Evolutionary conservation across 1,140 invertebrate species (phyloP), one percentile per base, ranked within the genome.

Genomic region (Pygmarrhopalites habei): DNA sequence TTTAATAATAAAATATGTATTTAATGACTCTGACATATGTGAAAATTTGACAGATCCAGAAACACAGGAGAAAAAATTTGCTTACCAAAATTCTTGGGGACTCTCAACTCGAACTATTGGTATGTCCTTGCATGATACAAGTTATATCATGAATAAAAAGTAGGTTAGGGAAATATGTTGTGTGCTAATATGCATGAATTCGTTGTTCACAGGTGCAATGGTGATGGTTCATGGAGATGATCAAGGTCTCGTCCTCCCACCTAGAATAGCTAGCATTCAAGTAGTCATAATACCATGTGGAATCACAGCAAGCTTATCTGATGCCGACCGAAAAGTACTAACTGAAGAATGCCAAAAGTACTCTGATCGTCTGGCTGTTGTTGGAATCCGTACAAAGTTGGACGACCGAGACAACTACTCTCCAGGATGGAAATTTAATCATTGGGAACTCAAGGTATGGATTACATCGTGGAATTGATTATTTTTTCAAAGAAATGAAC

Each of bases 341-440:
- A 76, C 87, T 43, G 76, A 77, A 1, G 84, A 86, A n/a, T 97
- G 93, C 76, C 74, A 81, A 47, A 75, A 81, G 39, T 77, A 92
- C 17, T 85, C 89, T 60, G 60, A 74, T 32, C 67, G 73, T 21
- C 66, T 83, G 5, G 65, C 63, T 25, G 65, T 21, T 72, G 73
- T 74, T 29, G 85, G 82, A 0, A 76, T 99, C 2, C 80, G 86
- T 64, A 85, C 88, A 1, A 84, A 84, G 64, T 85, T 84, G 2
- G 97, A 99, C 79, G 87, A 87, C 60, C 80, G 94, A 51, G 92
- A 94, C 70, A 98, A 99, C 77, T 95, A 96, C 74, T 96, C 95
- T 39, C 94, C 96, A 3, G 97, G 97, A 1, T 99, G 97, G 97
- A 99, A 99, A 77, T 99, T 97, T 75, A 99, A 99, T 77, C 94